Evolutionary conservation across 2,888 invertebrate genomes (phyloP).

Genomic region (Netelia fuscicornis): DNA sequence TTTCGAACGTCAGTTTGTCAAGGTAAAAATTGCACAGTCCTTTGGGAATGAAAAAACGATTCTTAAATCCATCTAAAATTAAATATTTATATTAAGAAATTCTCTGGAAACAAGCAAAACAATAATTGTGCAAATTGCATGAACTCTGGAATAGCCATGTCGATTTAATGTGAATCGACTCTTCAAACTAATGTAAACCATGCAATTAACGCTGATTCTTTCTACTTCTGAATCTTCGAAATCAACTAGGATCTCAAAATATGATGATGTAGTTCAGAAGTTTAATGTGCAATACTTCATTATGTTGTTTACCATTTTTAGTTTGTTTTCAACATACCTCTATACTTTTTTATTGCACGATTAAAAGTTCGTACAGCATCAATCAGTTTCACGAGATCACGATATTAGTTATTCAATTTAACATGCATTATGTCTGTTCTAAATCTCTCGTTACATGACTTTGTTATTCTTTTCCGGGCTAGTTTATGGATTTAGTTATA

Average conservation of each 20-base stretch:
- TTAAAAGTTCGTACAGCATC: neutral
- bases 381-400: neutral
- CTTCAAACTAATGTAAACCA: neutral
- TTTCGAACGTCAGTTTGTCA: constrained; percentile 78
- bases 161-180: neutral
- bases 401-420: neutral
- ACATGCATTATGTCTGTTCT: neutral
- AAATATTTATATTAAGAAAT: neutral
- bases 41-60: constrained; percentile 22
- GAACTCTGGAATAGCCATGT: constrained; percentile 7
- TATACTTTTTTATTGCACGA: neutral
- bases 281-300: neutral
- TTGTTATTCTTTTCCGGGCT: neutral
- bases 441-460: neutral
- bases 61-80: neutral
- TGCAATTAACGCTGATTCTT: neutral
- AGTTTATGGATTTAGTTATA: too few species aligned
- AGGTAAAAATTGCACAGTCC: constrained; percentile 74
- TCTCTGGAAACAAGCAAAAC: constrained; percentile 2
- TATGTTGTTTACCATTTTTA: too few species aligned
- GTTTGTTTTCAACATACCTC: neutral
- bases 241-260: neutral
- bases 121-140: constrained; percentile 38
- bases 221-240: neutral
- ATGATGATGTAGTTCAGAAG: neutral